Evolutionary conservation across 2,888 invertebrate species (phyloP).

Genomic region (Troides oblongomaculatus): DNA sequence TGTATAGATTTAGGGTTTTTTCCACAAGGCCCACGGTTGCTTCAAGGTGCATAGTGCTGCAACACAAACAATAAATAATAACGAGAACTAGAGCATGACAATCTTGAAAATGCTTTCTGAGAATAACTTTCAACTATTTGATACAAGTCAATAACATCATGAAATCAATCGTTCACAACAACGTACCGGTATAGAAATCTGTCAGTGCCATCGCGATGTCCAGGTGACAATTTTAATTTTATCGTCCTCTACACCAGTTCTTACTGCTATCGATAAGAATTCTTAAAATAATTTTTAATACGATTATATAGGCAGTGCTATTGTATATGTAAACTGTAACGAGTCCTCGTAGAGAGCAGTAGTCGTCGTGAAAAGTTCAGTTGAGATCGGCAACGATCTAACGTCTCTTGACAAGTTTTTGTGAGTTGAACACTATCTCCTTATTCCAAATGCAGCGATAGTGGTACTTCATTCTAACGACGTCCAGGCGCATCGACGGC

Average conservation of each 20-base stretch:
- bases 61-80: constrained; percentile 37
- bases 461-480: constrained; percentile 84
- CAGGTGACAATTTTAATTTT: constrained; percentile 48
- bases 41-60: constrained; percentile 15
- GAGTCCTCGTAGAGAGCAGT: constrained; percentile 66
- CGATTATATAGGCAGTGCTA: constrained; percentile 71
- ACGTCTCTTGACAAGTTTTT: constrained; percentile 96
- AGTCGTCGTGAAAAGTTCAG: constrained; percentile 66
- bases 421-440: constrained; percentile 95
- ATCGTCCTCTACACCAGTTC: constrained; percentile 52
- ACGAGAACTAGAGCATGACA: constrained; percentile 54
- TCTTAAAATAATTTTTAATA: constrained; percentile 55
- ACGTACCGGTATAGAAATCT: constrained; percentile 73
- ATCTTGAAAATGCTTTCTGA: constrained; percentile 59
- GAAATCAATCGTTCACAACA: constrained; percentile 42
- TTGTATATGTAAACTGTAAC: constrained; percentile 48
- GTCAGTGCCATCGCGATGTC: constrained; percentile 70
- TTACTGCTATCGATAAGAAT: constrained; percentile 64
- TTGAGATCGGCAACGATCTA: constrained; percentile 71
- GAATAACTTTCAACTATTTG: constrained; percentile 46
- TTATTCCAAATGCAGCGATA: constrained; percentile 95
- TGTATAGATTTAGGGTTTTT: neutral
- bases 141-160: constrained; percentile 48
- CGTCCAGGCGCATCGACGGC: constrained; percentile 70
- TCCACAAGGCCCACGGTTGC: constrained; percentile 13